phyloP scores from a whole-genome alignment of 2,888 invertebrate genomes.

The Drosophila colorata region DNA sequence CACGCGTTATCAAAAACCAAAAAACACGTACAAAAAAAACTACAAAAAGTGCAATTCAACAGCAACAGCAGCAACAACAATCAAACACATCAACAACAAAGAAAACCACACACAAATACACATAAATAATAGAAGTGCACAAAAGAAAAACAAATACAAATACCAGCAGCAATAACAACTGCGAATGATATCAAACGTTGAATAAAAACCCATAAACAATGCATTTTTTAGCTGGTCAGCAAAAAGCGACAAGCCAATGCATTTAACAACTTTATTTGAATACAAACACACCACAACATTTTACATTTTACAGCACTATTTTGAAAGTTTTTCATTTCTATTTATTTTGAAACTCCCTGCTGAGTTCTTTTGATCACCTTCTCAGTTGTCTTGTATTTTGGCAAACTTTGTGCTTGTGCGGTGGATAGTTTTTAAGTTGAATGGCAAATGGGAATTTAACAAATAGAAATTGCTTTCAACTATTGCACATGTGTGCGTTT shows the following conservation, averaged over 20 bases:
- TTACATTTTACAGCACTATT: constrained; percentile 1
- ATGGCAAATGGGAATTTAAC: constrained; percentile 29
- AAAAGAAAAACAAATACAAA: constrained; percentile 8
- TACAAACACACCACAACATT: not conserved
- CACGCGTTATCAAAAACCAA: constrained; percentile 44
- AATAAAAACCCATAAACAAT: constrained; percentile 15
- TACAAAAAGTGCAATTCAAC: constrained; percentile 45
- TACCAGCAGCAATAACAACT: constrained; percentile 8
- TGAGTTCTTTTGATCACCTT: constrained; percentile 21
- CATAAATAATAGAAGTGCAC: constrained; percentile 33
- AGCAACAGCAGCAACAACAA: constrained; percentile 43
- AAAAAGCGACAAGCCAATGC: constrained; percentile 15
- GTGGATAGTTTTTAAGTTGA: constrained; percentile 44
- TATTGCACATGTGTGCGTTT: not conserved
- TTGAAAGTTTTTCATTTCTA: constrained; percentile 6
- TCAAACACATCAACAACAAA: constrained; percentile 33
- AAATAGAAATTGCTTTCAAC: constrained; percentile 34
- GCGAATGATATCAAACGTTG: constrained; percentile 21
- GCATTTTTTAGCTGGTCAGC: constrained; percentile 10
- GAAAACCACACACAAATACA: constrained; percentile 26
- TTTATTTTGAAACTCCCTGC: constrained; percentile 1
- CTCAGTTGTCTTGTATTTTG: constrained; percentile 20
- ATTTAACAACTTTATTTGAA: constrained; percentile 12
- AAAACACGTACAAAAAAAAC: constrained; percentile 42
- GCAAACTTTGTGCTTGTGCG: constrained; percentile 28